Evolutionary conservation across 2,113 vertebrate species (phyloP).

Genomic region (Deroptyus accipitrinus): DNA sequence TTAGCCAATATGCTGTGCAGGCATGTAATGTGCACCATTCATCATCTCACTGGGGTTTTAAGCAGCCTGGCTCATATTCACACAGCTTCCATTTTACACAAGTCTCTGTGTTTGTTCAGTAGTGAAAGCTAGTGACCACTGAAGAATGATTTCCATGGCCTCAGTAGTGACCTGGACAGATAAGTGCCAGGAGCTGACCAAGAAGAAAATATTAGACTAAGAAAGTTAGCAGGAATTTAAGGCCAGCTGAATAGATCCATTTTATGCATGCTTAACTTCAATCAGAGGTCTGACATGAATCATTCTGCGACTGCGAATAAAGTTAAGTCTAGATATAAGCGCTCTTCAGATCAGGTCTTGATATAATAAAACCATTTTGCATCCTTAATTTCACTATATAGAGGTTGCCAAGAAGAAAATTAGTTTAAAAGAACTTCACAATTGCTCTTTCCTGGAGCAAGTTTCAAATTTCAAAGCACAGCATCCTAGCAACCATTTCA

Average conservation of each 20-base stretch:
- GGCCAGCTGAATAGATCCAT: neutral
- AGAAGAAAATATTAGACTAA: neutral
- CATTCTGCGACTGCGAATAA: neutral
- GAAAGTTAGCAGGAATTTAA: neutral
- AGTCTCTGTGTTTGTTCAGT: neutral
- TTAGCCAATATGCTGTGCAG: neutral
- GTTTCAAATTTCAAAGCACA: constrained; percentile 24
- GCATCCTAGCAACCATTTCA: neutral
- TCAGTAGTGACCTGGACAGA: neutral
- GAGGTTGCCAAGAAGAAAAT: neutral
- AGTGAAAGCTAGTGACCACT: neutral
- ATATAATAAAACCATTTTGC: constrained; percentile 7
- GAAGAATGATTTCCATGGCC: neutral
- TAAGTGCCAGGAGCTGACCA: neutral
- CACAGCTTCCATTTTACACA: neutral
- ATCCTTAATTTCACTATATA: neutral
- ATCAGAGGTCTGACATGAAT: neutral
- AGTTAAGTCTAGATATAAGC: neutral
- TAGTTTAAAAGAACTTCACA: neutral
- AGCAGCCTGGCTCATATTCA: neutral
- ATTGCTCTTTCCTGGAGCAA: neutral
- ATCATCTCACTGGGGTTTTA: neutral
- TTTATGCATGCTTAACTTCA: neutral
- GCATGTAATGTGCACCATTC: neutral
- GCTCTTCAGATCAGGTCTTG: neutral